Evolutionary conservation across 2,888 invertebrate species (phyloP), one percentile per base, ranked within the genome.

Genomic region (Leptopilina drosophilae): DNA sequence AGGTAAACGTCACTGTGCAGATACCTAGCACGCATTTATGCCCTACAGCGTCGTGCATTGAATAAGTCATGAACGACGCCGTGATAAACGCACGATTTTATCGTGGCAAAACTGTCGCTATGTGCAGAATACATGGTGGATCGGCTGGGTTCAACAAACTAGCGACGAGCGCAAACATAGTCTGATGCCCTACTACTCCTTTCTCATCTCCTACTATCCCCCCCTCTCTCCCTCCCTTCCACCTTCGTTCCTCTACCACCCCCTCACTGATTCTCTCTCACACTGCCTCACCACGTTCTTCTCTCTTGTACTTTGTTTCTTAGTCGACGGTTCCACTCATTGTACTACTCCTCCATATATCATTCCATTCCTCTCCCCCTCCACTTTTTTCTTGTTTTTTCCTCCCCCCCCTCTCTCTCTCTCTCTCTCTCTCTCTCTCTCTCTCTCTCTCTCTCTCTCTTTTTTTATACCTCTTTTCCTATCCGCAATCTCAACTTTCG

Each of bases 11-110:
- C 56, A 73, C 33, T 33, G 40, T 73, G 73, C n/a, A 53, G 56
- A 73, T 56, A 73, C 33, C 56, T 53, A 73, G 53, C 73, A 73
- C 82, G 83, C 84, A 81, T 83, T 84, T 82, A 84, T 85, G 81
- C 82, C 83, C 83, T 81, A 82, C 78, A 78, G 78, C 81, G 78
- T 85, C 84, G 82, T 81, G 84, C 82, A 84, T 86, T 87, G 87
- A 87, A 87, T 87, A 87, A 87, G 84, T 86, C 87, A 87, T 87
- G 87, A 86, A 87, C 83, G 85, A 85, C 82, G 80, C 82, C 80
- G 75, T 85, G 86, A 87, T 85, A 87, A 86, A 84, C 84, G 82
- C 81, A 81, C 84, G 86, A 86, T 87, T 86, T 85, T 86, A 87
- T 87, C 87, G 84, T 79, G 77, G 81, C 82, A 84, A 86, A 85